These are phyloP conservation scores for Nixonia krombeini DNA, from an alignment of 1,140 invertebrate genomes.

Conservation along the genomic window DNA sequence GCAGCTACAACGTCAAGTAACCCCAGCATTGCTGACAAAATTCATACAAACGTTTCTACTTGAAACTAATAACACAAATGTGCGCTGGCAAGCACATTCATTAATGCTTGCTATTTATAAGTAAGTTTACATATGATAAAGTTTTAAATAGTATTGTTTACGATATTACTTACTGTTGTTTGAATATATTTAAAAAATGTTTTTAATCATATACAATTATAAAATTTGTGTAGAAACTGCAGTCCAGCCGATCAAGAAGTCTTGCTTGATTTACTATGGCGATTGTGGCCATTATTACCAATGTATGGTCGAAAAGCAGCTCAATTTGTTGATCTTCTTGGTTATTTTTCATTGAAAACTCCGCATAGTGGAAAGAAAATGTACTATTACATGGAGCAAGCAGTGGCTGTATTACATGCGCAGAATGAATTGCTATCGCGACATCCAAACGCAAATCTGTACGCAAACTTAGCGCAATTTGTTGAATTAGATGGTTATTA, in stretches of 20 bases:
- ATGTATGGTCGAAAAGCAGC: conserved; percentile 93
- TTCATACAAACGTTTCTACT: conserved; percentile 93
- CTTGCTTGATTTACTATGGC: conserved; percentile 89
- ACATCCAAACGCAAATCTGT: conserved; percentile 95
- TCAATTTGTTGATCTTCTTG: conserved; percentile 96
- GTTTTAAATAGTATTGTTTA: neutral
- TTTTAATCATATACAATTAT: conserved; percentile 3
- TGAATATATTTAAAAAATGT: neutral
- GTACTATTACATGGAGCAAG: conserved; percentile 86
- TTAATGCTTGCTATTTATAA: conserved; percentile 89
- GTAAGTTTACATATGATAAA: conserved; percentile 56
- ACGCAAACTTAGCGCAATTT: conserved; percentile 90
- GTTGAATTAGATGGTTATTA: conserved; percentile 97
- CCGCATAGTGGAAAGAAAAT: conserved; percentile 76
- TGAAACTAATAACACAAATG: conserved; percentile 92
- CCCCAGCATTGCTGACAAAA: conserved; percentile 78
- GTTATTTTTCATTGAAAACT: conserved; percentile 92
- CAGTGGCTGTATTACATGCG: conserved; percentile 85
- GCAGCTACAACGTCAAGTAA: conserved; percentile 81
- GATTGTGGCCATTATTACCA: conserved; percentile 91
- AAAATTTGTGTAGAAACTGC: conserved; percentile 81
- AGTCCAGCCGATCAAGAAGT: conserved; percentile 81
- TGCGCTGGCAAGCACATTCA: conserved; percentile 96
- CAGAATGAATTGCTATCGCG: conserved; percentile 91
- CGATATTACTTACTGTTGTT: neutral